phyloP scores from a whole-genome alignment of 2,797 vertebrate species.

The Poliocrania exsul region DNA sequence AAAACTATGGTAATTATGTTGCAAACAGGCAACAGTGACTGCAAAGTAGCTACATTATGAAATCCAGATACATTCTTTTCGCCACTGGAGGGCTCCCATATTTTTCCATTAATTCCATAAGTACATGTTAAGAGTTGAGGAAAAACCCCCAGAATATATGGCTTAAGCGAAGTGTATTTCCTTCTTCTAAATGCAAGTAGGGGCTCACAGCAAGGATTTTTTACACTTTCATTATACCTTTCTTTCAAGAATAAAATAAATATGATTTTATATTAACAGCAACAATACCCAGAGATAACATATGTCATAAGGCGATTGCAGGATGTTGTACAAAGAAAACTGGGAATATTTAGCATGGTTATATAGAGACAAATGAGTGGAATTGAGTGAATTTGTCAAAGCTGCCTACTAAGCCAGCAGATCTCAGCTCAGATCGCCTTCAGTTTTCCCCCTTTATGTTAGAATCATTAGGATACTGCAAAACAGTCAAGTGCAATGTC shows the following conservation, averaged over 20 bases:
- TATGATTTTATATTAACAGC: accelerated
- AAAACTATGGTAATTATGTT: neutral
- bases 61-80: slow-evolving; percentile 50
- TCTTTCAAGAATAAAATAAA: neutral
- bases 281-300: neutral
- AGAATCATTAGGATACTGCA: slow-evolving; percentile 1
- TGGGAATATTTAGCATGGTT: neutral
- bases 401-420: neutral
- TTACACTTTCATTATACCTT: neutral
- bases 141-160: neutral
- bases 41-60: neutral
- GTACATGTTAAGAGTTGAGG: neutral
- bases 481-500: neutral
- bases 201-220: neutral
- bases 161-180: neutral
- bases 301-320: neutral
- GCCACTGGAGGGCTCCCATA: slow-evolving; percentile 74
- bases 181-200: neutral
- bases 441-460: neutral
- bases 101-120: slow-evolving; percentile 44
- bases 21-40: neutral
- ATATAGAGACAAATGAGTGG: neutral
- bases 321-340: neutral
- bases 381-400: neutral
- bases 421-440: neutral